Conservation (phyloP, 2,797 vertebrate species). For the Naso thynnoides region DNA sequence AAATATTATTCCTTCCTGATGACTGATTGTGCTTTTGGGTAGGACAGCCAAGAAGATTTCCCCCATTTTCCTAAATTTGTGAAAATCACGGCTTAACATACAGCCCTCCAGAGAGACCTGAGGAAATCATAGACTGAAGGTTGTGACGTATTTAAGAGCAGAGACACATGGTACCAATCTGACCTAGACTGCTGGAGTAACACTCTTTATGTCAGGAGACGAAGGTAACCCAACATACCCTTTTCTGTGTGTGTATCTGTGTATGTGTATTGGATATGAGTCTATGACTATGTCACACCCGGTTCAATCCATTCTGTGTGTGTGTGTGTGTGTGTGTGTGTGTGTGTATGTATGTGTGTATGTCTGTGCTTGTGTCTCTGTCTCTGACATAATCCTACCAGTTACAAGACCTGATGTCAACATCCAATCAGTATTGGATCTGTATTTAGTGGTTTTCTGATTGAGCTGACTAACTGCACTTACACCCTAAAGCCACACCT, state of each 20-base stretch:
- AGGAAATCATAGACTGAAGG: constrained; percentile 59
- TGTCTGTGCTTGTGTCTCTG: constrained; percentile 1
- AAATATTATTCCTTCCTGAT: constrained; percentile 49
- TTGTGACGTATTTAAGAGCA: constrained; percentile 57
- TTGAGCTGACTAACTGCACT: constrained; percentile 45
- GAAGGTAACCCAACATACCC: constrained; percentile 30
- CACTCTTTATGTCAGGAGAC: constrained; percentile 46
- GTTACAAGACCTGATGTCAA: constrained; percentile 52
- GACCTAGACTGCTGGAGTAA: constrained; percentile 57
- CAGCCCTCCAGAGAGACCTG: constrained; percentile 62
- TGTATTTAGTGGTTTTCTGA: constrained; percentile 55
- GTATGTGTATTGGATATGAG: constrained; percentile 27
- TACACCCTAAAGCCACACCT: constrained; percentile 62
- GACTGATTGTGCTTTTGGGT: constrained; percentile 43
- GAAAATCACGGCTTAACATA: constrained; percentile 66
- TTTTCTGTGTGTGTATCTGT: constrained; percentile 6
- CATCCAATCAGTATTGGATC: constrained; percentile 50
- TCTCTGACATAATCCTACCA: constrained; percentile 54
- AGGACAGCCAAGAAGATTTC: constrained; percentile 34
- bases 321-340: constrained; percentile 17
- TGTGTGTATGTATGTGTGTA: constrained; percentile 16
- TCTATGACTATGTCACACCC: constrained; percentile 36
- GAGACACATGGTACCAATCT: constrained; percentile 74
- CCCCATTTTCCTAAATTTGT: constrained; percentile 55
- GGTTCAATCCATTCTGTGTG: constrained; percentile 23